Percentiles rank a stretch among this genome's conserved stretches.
These are phyloP conservation scores for Dermochelys coriacea DNA, from an alignment of 2,797 vertebrate genomes.

Conservation along the genomic window DNA sequence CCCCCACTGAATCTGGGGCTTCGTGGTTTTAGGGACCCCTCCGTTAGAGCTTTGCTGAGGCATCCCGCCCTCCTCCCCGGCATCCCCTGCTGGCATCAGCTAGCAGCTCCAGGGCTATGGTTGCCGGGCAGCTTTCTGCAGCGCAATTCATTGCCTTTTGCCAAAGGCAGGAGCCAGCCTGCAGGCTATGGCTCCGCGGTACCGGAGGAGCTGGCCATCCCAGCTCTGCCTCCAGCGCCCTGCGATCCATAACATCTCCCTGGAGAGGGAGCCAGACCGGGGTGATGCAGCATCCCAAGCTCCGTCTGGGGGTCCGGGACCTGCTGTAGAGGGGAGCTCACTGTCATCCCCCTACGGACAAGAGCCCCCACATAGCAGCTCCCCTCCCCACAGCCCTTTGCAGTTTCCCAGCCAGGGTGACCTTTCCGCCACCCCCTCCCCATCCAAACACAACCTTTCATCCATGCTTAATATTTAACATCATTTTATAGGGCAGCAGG, in stretches of 20 bases:
- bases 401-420: background rate
- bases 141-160: too few species aligned
- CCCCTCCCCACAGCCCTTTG: background rate
- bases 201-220: too few species aligned
- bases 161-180: too few species aligned
- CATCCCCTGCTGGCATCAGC: background rate
- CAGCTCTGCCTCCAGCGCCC: too few species aligned
- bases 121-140: too few species aligned
- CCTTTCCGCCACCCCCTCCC: background rate
- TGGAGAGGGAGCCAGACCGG: background rate
- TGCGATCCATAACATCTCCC: too few species aligned
- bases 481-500: conserved; percentile 63
- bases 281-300: too few species aligned
- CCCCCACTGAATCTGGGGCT: too few species aligned
- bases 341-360: background rate
- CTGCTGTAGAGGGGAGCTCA: background rate
- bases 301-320: background rate
- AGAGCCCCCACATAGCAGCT: accelerated
- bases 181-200: too few species aligned
- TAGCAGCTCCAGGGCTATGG: too few species aligned
- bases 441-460: conserved; percentile 9
- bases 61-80: background rate
- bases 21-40: too few species aligned
- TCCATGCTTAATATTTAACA: conserved; percentile 78
- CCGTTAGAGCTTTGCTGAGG: background rate